Evolutionary conservation across 2,888 invertebrate species (phyloP), one percentile per base, ranked within the genome.

Genomic region (Drosophila peninsularis): DNA sequence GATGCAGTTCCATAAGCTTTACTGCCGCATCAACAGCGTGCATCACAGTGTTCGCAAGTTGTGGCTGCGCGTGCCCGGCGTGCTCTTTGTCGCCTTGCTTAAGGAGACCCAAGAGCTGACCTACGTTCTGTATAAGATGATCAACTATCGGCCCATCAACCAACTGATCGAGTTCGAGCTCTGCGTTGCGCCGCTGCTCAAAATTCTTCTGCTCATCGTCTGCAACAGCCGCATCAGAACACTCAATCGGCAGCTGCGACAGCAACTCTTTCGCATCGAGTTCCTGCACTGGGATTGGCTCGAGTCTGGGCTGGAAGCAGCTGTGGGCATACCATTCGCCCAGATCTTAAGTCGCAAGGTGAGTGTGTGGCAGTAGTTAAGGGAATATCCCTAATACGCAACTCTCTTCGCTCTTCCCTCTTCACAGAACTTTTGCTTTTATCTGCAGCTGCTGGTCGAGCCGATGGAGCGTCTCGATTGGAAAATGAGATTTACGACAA

Each of bases 141-240:
- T 19, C 47, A 13, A 17, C 7, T 11, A 19, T 32, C 47, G 2
- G 13, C 13, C 30, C 30, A 32, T 32, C 11, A 19, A 32, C 19
- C 17, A 47, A 13, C 1, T 32, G 6, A 32, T 13, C 7, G 17
- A 32, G 13, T 42, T 3, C 11, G 44, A 49, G 14, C 30, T 4
- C 14, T 42, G 14, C 13, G 9, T 42, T 14, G 49, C 21, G n/a
- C 49, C 49, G 0, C 2, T 63, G 5, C 13, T 50, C 2, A 49
- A 34, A 60, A 11, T 63, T 14, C 30, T 50, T 9, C 27, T 49
- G 0, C 13, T 50, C 36, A 36, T 30, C 19, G 13, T 30, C 4
- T 63, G 61, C 49, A 42, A 50, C 11, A 19, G 42, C 1, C 61
- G 62, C 42, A 36, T 63, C 1, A 13, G 34, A 13, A 17, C 27